These are phyloP conservation scores for Pseudanteris insignis DNA, from an alignment of 2,888 invertebrate genomes.

Conservation along the genomic window DNA sequence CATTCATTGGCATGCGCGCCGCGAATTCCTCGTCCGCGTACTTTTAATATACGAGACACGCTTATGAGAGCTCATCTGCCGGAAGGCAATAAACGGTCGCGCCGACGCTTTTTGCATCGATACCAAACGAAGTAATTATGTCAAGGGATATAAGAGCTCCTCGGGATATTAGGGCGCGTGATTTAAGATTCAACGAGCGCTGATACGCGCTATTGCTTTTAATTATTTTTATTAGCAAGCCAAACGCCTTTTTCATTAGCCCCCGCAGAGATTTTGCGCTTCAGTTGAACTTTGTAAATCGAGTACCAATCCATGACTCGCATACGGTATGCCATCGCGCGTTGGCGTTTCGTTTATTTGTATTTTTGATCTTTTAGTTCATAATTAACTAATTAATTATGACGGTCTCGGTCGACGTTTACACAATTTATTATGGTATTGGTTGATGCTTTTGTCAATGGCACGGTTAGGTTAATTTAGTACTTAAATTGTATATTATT, in stretches of 20 bases:
- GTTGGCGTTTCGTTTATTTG: too few species aligned
- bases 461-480: too few species aligned
- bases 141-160: slow-evolving; percentile 55
- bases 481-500: too few species aligned
- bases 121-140: slow-evolving; percentile 58
- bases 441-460: too few species aligned
- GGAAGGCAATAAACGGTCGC: slow-evolving; percentile 36
- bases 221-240: slow-evolving; percentile 51
- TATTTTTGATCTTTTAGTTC: too few species aligned
- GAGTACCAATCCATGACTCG: too few species aligned
- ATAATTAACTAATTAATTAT: too few species aligned
- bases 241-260: slow-evolving; percentile 30
- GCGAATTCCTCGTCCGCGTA: slow-evolving; percentile 7
- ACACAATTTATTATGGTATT: too few species aligned
- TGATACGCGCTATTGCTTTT: slow-evolving; percentile 53
- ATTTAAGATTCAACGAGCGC: slow-evolving; percentile 37
- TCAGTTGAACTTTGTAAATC: slow-evolving; percentile 10
- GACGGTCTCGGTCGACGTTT: too few species aligned
- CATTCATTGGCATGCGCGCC: slow-evolving; percentile 8
- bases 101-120: slow-evolving; percentile 48
- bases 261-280: slow-evolving; percentile 19
- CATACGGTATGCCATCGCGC: too few species aligned
- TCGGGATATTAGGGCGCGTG: slow-evolving; percentile 49
- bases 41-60: slow-evolving; percentile 22
- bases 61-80: slow-evolving; percentile 34